These are phyloP conservation scores for Prunella fulvescens DNA, from an alignment of 2,113 vertebrate species.

Conservation along the genomic window DNA sequence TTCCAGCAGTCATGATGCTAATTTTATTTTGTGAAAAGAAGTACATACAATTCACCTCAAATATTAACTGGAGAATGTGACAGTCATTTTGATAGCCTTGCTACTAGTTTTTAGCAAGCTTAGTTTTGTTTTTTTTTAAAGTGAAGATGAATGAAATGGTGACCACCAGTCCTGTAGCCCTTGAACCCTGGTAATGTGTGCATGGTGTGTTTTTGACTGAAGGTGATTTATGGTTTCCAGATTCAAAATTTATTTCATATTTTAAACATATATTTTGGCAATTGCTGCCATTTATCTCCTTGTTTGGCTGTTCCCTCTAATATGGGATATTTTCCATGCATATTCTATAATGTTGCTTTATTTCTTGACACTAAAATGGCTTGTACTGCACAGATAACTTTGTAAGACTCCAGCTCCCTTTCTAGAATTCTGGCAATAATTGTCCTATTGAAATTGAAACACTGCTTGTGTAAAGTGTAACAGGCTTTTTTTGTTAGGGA, in stretches of 20 bases:
- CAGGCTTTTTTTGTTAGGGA: conserved; percentile 62
- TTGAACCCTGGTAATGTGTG: not conserved
- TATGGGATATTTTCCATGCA: conserved; percentile 21
- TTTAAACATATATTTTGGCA: conserved; percentile 25
- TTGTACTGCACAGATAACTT: conserved; percentile 10
- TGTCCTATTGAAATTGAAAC: conserved; percentile 42
- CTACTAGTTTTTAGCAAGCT: not conserved
- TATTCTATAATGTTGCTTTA: conserved; percentile 16
- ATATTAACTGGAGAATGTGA: not conserved
- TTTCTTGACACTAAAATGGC: conserved; percentile 22
- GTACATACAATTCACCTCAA: not conserved
- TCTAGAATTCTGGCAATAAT: conserved; percentile 44
- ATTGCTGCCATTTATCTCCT: conserved; percentile 3
- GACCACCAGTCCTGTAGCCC: not conserved
- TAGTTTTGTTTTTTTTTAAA: not conserved
- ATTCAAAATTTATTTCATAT: conserved; percentile 17
- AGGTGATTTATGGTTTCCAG: conserved; percentile 19
- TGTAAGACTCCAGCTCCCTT: conserved; percentile 10
- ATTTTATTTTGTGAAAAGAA: not conserved
- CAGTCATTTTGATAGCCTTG: not conserved
- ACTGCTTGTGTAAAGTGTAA: conserved; percentile 49
- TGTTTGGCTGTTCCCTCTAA: not conserved
- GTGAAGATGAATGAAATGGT: not conserved
- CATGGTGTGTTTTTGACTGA: not conserved
- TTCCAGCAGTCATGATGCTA: not conserved